phyloP scores from a whole-genome alignment of 2,113 vertebrate genomes.

The Anarrhichthys ocellatus region DNA sequence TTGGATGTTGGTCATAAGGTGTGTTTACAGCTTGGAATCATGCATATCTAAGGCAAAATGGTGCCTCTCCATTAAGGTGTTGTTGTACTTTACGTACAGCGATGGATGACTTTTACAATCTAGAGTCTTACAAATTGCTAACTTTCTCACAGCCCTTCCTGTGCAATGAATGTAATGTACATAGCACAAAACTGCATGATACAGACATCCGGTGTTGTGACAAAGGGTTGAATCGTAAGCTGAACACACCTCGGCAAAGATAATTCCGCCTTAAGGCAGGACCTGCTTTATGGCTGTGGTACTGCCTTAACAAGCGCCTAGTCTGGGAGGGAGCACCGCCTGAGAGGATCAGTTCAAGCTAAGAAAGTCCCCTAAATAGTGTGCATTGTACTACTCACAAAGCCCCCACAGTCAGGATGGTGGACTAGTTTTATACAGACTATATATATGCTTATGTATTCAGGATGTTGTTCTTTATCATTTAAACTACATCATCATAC shows the following conservation, averaged over 20 bases:
- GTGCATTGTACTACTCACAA: background rate
- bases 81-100: too few species aligned
- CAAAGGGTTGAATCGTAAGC: conserved; percentile 5
- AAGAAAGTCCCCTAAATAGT: conserved; percentile 21
- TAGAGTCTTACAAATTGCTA: background rate
- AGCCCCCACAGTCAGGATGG: background rate
- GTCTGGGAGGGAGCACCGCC: conserved; percentile 17
- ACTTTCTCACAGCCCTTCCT: background rate
- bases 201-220: background rate
- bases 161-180: background rate
- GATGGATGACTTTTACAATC: background rate
- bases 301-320: conserved; percentile 2
- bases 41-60: background rate
- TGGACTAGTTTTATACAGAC: background rate
- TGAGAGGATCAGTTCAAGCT: conserved; percentile 27
- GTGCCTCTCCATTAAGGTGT: too few species aligned
- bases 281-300: background rate
- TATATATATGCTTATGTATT: background rate
- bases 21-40: background rate
- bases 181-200: background rate
- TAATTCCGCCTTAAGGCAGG: conserved; percentile 28
- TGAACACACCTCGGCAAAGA: background rate
- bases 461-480: background rate
- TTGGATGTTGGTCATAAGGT: background rate
- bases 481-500: background rate